A percentile compares a stretch with the other conserved stretches of the same genome.
These are phyloP conservation scores for Sebastes nivosus DNA, from an alignment of 2,797 vertebrate species.

Conservation along the genomic window DNA sequence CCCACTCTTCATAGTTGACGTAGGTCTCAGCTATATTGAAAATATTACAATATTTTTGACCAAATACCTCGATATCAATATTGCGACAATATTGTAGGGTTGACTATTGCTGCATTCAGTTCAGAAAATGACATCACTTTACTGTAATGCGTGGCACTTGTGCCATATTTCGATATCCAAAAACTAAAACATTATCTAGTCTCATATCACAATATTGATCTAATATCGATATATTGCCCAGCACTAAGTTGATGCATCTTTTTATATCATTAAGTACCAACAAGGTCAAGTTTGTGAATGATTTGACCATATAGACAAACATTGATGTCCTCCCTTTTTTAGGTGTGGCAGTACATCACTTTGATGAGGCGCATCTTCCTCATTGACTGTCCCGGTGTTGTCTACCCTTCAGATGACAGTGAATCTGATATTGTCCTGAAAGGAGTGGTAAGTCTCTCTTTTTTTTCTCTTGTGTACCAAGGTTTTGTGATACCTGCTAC, in stretches of 20 bases:
- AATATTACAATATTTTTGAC: too few relatives aligned
- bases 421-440: conserved; percentile 97
- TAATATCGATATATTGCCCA: too few relatives aligned
- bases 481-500: background rate
- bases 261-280: background rate
- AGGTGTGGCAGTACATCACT: conserved; percentile 99
- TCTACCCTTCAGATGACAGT: conserved; percentile 96
- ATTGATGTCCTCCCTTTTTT: background rate
- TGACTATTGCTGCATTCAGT: too few relatives aligned
- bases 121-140: too few relatives aligned
- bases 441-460: conserved; percentile 89
- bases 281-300: background rate
- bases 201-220: too few relatives aligned
- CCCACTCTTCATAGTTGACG: background rate
- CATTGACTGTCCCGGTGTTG: conserved; percentile 97
- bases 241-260: background rate
- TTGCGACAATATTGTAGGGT: too few relatives aligned
- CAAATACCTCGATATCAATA: too few relatives aligned
- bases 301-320: background rate
- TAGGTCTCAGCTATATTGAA: too few relatives aligned
- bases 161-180: too few relatives aligned
- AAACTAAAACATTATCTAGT: too few relatives aligned
- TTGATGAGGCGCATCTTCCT: conserved; percentile 97
- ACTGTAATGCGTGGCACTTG: too few relatives aligned
- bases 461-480: accelerated